Evolutionary conservation across 1,140 invertebrate genomes (phyloP), one percentile per base, ranked within the genome.

Genomic region (Aphaenogaster floridana): DNA sequence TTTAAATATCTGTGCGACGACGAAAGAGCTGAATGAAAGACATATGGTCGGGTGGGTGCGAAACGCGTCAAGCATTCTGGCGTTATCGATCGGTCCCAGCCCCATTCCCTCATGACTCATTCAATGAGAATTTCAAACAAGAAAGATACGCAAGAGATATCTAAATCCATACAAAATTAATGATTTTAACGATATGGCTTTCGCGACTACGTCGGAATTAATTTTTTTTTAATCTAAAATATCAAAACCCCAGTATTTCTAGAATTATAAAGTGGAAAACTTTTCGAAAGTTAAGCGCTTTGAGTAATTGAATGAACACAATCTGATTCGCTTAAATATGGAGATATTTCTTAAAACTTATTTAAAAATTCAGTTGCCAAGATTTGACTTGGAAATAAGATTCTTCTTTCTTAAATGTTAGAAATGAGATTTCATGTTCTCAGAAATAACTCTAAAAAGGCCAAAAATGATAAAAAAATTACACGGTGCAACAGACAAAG

Each of bases 1-100:
- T 78, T 78, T 7, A 78, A 63, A 78, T 78, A 78, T 78, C 8
- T 34, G 48, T 6, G 5, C 9, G 54, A 45, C n/a, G n/a, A 59
- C 3, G 21, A 78, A 78, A 17, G 15, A 48, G 1, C 21, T 78
- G 42, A 64, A 77, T 77, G 39, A 45, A 78, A 78, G 17, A 78
- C 9, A 64, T 34, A 63, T 34, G 57, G 36, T 77, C 6, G n/a
- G 15, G 7, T 11, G 15, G 0, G 3, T 45, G 42, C 15, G 9
- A 63, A 78, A n/a, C 4, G 15, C 17, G 15, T 34, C 76, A 45
- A 64, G 3, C 9, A 64, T 48, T 15, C 71, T 64, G 57, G 9
- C 42, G 2, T 61, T 78, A 78, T 59, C n/a, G 28, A 74, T 59
- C 8, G 17, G n/a, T 48, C 45, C 1, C 39, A 45, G 15, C n/a